Conservation (phyloP, 1,140 invertebrate genomes). For the Halesus radiatus region DNA sequence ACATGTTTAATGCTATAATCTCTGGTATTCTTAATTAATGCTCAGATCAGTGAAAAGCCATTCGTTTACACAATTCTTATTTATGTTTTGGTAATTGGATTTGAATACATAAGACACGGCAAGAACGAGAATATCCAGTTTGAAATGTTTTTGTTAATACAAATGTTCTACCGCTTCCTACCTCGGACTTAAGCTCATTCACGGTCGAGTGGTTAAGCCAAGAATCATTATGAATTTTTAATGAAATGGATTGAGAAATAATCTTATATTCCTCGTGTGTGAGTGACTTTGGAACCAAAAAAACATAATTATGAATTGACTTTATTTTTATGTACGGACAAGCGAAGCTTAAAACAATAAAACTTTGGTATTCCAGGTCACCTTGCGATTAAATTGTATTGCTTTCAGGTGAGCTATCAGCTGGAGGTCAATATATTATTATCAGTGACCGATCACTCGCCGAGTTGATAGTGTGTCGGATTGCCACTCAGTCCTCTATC, state of each 20-base stretch:
- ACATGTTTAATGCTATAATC: conserved; percentile 17
- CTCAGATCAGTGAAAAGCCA: conserved; percentile 26
- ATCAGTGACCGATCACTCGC: too few relatives aligned
- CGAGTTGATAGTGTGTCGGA: too few relatives aligned
- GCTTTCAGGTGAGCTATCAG: too few relatives aligned
- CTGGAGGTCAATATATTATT: too few relatives aligned
- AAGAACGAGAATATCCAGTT: conserved; percentile 35
- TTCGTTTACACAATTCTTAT: conserved; percentile 35
- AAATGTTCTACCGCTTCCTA: neutral
- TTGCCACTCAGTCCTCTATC: too few relatives aligned
- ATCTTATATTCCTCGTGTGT: neutral
- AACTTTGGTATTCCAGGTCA: too few relatives aligned
- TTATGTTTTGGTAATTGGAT: conserved; percentile 43
- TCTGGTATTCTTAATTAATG: conserved; percentile 39
- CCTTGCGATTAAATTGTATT: too few relatives aligned
- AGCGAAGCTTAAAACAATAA: too few relatives aligned
- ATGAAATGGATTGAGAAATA: conserved; percentile 24
- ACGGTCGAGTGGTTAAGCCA: neutral
- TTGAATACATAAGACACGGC: conserved; percentile 41
- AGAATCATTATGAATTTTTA: conserved; percentile 17
- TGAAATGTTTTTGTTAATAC: conserved; percentile 31
- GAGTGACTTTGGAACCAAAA: too few relatives aligned
- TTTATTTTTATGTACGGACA: too few relatives aligned
- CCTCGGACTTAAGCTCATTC: neutral
- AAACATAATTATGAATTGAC: too few relatives aligned